phyloP scores from a whole-genome alignment of 1,140 invertebrate species.

The Ceratosolen solmsi region DNA sequence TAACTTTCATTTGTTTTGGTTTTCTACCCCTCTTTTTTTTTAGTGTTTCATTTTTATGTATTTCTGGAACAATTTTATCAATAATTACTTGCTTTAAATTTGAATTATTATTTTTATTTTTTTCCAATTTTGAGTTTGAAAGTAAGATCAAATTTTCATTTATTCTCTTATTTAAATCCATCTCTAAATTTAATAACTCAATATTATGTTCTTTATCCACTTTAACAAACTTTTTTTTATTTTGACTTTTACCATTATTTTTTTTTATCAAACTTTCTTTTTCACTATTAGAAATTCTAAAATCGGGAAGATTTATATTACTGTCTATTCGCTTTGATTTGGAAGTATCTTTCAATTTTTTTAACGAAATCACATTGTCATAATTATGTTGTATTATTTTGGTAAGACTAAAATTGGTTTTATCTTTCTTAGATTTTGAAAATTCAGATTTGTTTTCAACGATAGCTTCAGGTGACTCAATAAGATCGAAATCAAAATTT shows the following conservation, averaged over 20 bases:
- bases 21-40: constrained; percentile 40
- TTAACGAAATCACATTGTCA: too few species aligned
- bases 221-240: constrained; percentile 10
- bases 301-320: too few species aligned
- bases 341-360: too few species aligned
- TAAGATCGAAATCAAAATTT: constrained; percentile 55
- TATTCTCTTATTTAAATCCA: neutral
- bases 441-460: too few species aligned
- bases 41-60: neutral
- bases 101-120: neutral
- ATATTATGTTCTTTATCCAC: neutral
- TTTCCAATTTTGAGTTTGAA: neutral
- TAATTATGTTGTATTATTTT: too few species aligned
- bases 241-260: too few species aligned
- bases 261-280: constrained; percentile 9
- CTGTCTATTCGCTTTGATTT: too few species aligned
- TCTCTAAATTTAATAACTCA: too few species aligned
- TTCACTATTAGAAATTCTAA: neutral
- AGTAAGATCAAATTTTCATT: neutral
- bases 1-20: neutral
- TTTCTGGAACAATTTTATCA: neutral
- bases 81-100: neutral
- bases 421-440: constrained; percentile 9
- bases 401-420: neutral
- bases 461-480: constrained; percentile 22